These are phyloP conservation scores for Acanthochromis polyacanthus DNA, from an alignment of 2,113 vertebrate species.

Conservation along the genomic window DNA sequence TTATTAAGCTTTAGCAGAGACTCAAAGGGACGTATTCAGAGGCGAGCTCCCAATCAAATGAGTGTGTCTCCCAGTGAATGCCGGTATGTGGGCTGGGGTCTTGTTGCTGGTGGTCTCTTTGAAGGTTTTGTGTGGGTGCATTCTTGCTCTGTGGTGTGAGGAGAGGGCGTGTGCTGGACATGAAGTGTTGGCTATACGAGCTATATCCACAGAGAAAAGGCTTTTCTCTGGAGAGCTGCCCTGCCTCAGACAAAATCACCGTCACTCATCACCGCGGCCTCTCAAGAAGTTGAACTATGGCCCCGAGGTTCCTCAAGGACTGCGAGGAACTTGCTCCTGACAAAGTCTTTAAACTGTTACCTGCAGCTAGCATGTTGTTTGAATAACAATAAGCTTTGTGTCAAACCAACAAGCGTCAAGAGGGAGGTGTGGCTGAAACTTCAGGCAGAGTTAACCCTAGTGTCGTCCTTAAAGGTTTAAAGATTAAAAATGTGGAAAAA, in stretches of 20 bases:
- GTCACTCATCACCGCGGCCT: constrained; percentile 11
- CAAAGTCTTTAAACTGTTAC: constrained; percentile 14
- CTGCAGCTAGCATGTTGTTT: background rate
- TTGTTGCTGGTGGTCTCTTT: constrained; percentile 32
- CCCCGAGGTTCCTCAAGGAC: background rate
- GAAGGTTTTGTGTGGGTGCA: constrained; percentile 39
- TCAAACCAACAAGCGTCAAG: no score
- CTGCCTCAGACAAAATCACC: background rate
- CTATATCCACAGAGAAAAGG: background rate
- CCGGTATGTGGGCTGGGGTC: constrained; percentile 45
- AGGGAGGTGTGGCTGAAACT: background rate
- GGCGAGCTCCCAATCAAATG: constrained; percentile 11
- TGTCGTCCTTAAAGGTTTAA: no score
- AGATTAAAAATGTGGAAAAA: no score
- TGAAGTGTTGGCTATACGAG: constrained; percentile 19
- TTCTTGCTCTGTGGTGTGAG: constrained; percentile 35
- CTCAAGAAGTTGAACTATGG: constrained; percentile 5
- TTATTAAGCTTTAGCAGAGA: background rate
- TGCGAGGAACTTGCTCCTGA: constrained; percentile 9
- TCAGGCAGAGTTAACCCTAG: background rate
- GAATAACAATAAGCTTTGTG: background rate
- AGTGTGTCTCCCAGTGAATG: constrained; percentile 29
- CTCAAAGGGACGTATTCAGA: constrained; percentile 62
- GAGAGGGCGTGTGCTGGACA: constrained; percentile 20
- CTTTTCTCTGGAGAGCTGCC: background rate